Conservation (phyloP, 2,113 vertebrate species). For the Takifugu bimaculatus region DNA sequence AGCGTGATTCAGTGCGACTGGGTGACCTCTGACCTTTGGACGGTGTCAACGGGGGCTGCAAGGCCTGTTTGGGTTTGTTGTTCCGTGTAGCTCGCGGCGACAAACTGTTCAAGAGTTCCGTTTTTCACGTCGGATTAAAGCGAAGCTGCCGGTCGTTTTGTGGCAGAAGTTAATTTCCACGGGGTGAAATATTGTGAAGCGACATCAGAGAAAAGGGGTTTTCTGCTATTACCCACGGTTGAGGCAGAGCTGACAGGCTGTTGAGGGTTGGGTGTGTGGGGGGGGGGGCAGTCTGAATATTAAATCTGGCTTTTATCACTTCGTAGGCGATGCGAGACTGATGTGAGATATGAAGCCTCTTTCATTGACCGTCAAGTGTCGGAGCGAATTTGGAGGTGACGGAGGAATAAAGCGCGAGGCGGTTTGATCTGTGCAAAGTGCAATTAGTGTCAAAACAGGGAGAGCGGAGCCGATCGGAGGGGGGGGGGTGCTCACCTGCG, state of each 20-base stretch:
- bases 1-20: not conserved
- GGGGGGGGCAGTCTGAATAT: constrained; percentile 40
- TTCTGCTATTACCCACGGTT: constrained; percentile 16
- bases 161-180: too few species aligned
- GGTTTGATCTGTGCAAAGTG: constrained; percentile 50
- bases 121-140: too few species aligned
- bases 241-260: constrained; percentile 21
- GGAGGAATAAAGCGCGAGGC: constrained; percentile 29
- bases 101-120: too few species aligned
- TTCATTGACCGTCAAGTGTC: constrained; percentile 53
- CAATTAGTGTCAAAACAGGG: constrained; percentile 61
- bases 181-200: constrained; percentile 1
- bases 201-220: constrained; percentile 18
- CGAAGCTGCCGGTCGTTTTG: too few species aligned
- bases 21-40: not conserved
- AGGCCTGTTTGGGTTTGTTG: too few species aligned
- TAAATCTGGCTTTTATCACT: constrained; percentile 53
- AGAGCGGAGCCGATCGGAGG: constrained; percentile 32
- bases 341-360: constrained; percentile 34
- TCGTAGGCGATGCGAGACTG: constrained; percentile 20
- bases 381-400: constrained; percentile 29
- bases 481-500: too few species aligned
- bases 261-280: constrained; percentile 18
- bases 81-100: too few species aligned
- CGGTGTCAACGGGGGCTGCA: too few species aligned